Percentiles rank a stretch among this genome's conserved stretches.
Conservation (phyloP, 2,113 vertebrate species). For the Oncorhynchus tshawytscha region DNA sequence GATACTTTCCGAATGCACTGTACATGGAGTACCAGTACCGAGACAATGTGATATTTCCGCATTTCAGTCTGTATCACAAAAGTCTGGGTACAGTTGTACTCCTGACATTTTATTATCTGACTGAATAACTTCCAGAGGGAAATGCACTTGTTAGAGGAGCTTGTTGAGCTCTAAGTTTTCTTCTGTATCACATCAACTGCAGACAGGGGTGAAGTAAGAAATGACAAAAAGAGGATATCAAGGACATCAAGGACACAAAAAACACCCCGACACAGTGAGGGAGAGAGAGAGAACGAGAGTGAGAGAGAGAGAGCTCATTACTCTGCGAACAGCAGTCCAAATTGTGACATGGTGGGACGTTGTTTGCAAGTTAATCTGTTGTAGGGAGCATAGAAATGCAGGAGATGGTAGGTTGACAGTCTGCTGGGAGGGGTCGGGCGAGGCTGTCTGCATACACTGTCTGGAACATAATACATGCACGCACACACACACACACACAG, state of each 20-base stretch:
- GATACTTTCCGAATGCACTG: too few relatives aligned
- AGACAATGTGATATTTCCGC: too few relatives aligned
- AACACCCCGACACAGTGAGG: background rate
- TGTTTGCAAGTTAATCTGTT: background rate
- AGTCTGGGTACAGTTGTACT: conserved; percentile 2
- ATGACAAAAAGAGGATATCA: conserved; percentile 8
- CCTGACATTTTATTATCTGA: conserved; percentile 16
- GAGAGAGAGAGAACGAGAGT: background rate
- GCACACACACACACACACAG: background rate
- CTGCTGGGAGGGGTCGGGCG: background rate
- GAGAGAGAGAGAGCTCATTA: conserved; percentile 13
- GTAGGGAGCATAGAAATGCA: conserved; percentile 7
- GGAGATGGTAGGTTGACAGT: background rate
- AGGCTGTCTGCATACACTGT: conserved; percentile 4
- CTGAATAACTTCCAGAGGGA: background rate
- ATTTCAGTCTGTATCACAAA: background rate
- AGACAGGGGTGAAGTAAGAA: conserved; percentile 4
- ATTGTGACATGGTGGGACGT: background rate
- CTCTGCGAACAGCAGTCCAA: conserved; percentile 6
- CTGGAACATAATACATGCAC: background rate
- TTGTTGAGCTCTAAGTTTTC: background rate
- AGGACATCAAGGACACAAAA: background rate
- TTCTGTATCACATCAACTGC: background rate
- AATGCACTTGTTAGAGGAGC: conserved; percentile 10
- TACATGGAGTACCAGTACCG: too few relatives aligned